Conservation (phyloP, 2,113 vertebrate genomes). For the Cacatua alba region DNA sequence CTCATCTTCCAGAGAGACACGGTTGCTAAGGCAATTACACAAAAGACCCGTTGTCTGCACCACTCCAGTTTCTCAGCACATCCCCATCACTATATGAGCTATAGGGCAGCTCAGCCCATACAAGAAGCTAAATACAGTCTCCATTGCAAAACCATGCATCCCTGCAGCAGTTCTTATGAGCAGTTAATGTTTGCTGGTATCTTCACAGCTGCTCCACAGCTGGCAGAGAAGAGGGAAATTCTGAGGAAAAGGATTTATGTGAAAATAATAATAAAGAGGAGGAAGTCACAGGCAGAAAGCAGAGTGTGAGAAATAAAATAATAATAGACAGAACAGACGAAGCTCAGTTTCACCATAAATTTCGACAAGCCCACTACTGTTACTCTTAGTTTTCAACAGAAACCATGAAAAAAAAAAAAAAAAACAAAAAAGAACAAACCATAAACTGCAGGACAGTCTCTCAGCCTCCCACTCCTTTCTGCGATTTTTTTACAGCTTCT, state of each 20-base stretch:
- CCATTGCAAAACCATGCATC: rapidly evolving
- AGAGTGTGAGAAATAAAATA: not conserved
- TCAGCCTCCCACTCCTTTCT: not conserved
- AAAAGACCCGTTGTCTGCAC: not conserved
- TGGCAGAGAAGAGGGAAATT: constrained; percentile 29
- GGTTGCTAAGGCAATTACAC: constrained; percentile 21
- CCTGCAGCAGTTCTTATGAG: not conserved
- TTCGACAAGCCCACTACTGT: not conserved
- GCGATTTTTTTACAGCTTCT: not conserved
- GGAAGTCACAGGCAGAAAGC: not conserved
- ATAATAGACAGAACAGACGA: not conserved
- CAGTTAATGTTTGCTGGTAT: not conserved
- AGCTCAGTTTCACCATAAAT: not conserved
- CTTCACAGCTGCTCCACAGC: constrained; percentile 6
- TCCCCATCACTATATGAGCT: not conserved
- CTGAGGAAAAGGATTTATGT: not conserved
- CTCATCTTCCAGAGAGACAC: not conserved
- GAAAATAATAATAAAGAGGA: not conserved
- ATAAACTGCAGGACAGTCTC: not conserved
- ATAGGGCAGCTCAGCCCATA: not conserved
- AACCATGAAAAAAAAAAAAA: not conserved
- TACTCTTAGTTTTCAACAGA: not conserved
- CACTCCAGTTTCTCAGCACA: not conserved
- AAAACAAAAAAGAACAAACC: not conserved
- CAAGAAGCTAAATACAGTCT: not conserved